Base-by-base conservation (phyloP, 2,888 invertebrate genomes). In the Tetramorium bicarinatum region DNA sequence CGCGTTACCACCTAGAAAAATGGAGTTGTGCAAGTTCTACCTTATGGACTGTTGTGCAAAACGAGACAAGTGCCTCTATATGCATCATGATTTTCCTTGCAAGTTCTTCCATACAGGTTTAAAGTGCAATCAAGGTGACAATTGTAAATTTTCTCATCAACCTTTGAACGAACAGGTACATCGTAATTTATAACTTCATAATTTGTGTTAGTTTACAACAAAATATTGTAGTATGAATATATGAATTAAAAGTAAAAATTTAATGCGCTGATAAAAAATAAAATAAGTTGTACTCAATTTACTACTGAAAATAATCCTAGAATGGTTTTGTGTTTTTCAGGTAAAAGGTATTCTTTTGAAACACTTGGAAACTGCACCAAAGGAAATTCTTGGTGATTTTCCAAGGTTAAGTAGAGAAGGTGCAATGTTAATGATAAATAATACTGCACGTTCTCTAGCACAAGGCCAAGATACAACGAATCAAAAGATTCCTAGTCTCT, bases 61-160 rank as follows among this genome's bases (percentile, higher is more conserved):
- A 95, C 97, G 98, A 92, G 99, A 99, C 91, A 98, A 98, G 95
- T 99, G 99, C 95, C 96, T 98, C 29, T 99, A 98, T 94, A 98
- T 99, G 98, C 99, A 99, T 95, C 97, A 97, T 92, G 99, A 99
- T 95, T 99, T 99, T 95, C 99, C 99, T 25, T 99, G 99, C 95
- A 99, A 99, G 96, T 99, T 97, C 95, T 99, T 97, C 95, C 99
- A 99, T 94, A 98, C 99, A 76, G 99, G 99, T 87, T 96, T 98
- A 95, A 97, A 97, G 80, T 99, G 99, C 95, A 96, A 96, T 88
- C 96, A 96, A 54, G 96, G 96, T 72, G 97, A 97, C n/a, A 97
- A 97, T 86, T 99, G 99, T 95, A 98, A 99, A 95, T 99, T 99
- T 95, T 98, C 98, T 44, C 99, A 99, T 94, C 97, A 97, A 91